These are phyloP conservation scores for Leptocoma aspasia DNA, from an alignment of 2,113 vertebrate species.

Conservation along the genomic window DNA sequence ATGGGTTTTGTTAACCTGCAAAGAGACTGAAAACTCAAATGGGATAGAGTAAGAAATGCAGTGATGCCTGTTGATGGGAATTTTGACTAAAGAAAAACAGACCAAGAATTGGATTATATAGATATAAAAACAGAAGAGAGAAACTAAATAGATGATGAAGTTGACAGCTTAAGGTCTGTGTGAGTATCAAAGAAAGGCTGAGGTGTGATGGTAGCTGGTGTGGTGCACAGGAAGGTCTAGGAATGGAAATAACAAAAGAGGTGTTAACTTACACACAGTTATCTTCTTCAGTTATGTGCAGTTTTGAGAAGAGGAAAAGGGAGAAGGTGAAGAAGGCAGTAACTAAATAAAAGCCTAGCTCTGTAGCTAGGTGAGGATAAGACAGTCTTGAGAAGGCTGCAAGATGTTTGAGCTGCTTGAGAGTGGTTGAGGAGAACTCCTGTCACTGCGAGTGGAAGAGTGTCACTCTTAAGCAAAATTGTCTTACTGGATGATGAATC, in stretches of 20 bases:
- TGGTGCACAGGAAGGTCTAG: neutral
- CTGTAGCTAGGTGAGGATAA: neutral
- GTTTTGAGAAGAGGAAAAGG: neutral
- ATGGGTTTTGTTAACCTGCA: neutral
- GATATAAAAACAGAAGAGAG: neutral
- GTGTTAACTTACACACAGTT: neutral
- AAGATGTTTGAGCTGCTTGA: neutral
- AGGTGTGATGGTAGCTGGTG: neutral
- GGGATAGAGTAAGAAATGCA: neutral
- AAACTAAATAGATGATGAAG: neutral
- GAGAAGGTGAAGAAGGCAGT: neutral
- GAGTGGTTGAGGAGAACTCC: neutral
- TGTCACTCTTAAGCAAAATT: neutral
- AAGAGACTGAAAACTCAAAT: neutral
- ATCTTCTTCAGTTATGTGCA: no score
- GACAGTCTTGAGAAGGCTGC: neutral
- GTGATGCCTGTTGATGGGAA: neutral
- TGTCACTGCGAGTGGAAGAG: neutral
- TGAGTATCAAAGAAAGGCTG: neutral
- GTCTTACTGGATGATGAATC: neutral
- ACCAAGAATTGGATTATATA: neutral
- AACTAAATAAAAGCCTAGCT: neutral
- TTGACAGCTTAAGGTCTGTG: neutral
- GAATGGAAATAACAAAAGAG: neutral
- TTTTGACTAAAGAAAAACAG: neutral